Evolutionary conservation across 2,888 invertebrate genomes (phyloP), one percentile per base, ranked within the genome.

Genomic region (Labia minor): DNA sequence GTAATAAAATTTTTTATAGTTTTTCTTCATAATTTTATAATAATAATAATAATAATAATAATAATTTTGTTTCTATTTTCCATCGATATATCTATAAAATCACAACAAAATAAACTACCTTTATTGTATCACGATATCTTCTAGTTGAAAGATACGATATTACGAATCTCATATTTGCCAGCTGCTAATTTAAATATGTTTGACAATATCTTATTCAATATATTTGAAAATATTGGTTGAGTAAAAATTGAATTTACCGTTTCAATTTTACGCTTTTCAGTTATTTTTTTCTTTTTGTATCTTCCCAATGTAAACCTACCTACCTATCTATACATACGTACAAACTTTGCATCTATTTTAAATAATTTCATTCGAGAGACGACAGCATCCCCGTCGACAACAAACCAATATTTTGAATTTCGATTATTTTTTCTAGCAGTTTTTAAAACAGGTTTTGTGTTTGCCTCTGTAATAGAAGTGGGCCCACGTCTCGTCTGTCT

Each of bases 391-490:
- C 14, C 49, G 49, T n/a, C 49, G 49, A 49, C 49, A 49, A 49
- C 49, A 49, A 49, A 49, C 49, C 49, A 49, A 49, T 49, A 49
- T 49, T 49, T 49, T 49, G 49, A 49, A 14, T 49, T 49, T 49
- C 49, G 49, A 49, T 49, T 49, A 49, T 49, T 49, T 49, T 49
- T 49, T 49, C 49, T 49, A 49, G 49, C 14, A 49, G 49, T 49
- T 49, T 49, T 49, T 49, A 49, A 49, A 49, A 49, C 49, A 49
- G 49, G 49, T 49, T 49, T 49, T 14, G 49, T 49, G 49, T 49
- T 49, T 49, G 49, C 49, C 49, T 49, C 49, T 49, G 49, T 49
- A 49, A 49, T 49, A 4, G 14, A 49, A 49, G 49, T 49, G 49
- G 14, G 49, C 49, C 49, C 49, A 49, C 49, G 49, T 49, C 49